These are phyloP conservation scores for Petrosia ficiformis DNA, from an alignment of 37 sponge, comb jelly and placozoan species.

Conservation along the genomic window DNA sequence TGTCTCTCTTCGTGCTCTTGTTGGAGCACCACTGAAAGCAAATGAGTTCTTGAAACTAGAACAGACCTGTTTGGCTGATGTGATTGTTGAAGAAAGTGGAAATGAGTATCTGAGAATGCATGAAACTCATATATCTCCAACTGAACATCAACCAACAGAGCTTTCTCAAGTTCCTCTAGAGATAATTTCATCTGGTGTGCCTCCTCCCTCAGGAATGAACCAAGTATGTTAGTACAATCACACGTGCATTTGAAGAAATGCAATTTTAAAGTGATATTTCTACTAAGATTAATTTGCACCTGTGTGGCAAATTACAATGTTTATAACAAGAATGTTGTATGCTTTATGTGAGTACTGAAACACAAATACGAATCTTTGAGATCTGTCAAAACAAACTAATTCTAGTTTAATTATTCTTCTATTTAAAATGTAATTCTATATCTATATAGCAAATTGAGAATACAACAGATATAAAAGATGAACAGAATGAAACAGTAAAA, in stretches of 20 bases:
- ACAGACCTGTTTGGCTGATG: conserved; percentile 72
- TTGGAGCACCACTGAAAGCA: conserved; percentile 51
- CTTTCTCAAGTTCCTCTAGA: neutral
- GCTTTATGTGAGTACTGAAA: too few relatives aligned
- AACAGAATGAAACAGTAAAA: neutral
- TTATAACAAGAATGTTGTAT: too few relatives aligned
- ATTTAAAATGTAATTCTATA: neutral
- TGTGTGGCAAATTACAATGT: too few relatives aligned
- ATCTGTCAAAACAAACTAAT: neutral
- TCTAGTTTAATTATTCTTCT: neutral
- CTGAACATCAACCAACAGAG: too few relatives aligned
- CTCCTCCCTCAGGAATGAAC: neutral
- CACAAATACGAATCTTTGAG: neutral
- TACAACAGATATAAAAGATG: neutral
- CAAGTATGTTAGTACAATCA: neutral
- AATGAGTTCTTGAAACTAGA: conserved; percentile 80
- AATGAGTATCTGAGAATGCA: conserved; percentile 22
- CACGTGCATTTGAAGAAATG: too few relatives aligned
- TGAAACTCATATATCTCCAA: neutral
- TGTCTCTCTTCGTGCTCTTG: conserved; percentile 42
- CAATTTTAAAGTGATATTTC: too few relatives aligned
- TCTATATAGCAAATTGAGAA: neutral
- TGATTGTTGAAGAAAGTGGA: conserved; percentile 70
- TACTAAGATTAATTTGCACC: too few relatives aligned
- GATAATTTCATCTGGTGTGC: too few relatives aligned